Percentiles rank a stretch among this genome's conserved stretches.
Evolutionary conservation across 2,113 vertebrate genomes (phyloP).

Genomic region (Chinchilla lanigera): DNA sequence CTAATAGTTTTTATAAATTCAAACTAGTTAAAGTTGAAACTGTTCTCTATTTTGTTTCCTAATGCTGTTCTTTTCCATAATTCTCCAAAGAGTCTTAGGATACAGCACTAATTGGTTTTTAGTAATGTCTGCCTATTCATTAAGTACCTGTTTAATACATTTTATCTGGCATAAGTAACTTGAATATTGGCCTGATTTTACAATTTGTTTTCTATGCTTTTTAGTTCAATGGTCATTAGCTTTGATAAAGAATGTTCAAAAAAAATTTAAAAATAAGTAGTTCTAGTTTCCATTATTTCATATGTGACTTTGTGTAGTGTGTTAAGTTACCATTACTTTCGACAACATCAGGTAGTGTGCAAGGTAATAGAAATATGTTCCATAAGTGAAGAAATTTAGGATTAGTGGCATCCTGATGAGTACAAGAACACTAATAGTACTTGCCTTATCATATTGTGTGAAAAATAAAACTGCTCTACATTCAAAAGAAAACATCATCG

Average conservation of each 20-base stretch:
- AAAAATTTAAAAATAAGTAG: not conserved
- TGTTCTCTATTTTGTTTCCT: not conserved
- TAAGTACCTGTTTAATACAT: not conserved
- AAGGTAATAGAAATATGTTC: not conserved
- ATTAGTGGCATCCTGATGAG: not conserved
- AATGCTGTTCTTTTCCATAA: not conserved
- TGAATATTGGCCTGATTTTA: not conserved
- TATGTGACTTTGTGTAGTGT: not conserved
- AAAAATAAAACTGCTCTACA: not conserved
- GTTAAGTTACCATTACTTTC: slow-evolving; percentile 7
- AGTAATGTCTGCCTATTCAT: not conserved
- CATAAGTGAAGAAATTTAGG: not conserved
- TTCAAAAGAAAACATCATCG: slow-evolving; percentile 3
- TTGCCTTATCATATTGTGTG: not conserved
- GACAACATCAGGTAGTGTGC: not conserved
- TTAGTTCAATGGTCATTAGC: not conserved
- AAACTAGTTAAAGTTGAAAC: slow-evolving; percentile 19
- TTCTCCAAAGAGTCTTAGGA: not conserved
- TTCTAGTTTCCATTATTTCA: not conserved
- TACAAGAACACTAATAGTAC: not conserved
- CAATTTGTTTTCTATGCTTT: not conserved
- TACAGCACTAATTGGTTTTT: not conserved
- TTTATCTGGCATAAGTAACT: not conserved
- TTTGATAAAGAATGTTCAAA: not conserved
- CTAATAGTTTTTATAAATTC: not conserved